Evolutionary conservation across 1,140 invertebrate species (phyloP).

Genomic region (Eciton burchellii): DNA sequence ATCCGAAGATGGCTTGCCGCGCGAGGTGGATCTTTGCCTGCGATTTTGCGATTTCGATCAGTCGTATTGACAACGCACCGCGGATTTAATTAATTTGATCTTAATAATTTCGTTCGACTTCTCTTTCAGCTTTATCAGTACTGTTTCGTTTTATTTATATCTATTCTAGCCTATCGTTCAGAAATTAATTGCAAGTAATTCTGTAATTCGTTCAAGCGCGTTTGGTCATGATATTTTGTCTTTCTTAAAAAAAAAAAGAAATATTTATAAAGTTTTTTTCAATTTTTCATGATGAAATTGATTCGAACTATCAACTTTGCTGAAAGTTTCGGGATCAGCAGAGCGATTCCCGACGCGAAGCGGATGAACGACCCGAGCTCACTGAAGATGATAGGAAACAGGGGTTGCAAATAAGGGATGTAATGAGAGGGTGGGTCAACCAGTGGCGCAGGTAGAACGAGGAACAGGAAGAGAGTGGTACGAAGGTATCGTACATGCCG

Average conservation of each 20-base stretch:
- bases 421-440: slow-evolving; percentile 13
- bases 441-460: slow-evolving; percentile 22
- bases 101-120: background rate
- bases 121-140: background rate
- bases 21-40: slow-evolving; percentile 75
- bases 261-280: background rate
- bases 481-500: slow-evolving; percentile 71
- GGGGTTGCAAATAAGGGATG: slow-evolving; percentile 55
- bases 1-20: slow-evolving; percentile 79
- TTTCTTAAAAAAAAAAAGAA: background rate
- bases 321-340: background rate
- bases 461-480: slow-evolving; percentile 78
- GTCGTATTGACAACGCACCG: background rate
- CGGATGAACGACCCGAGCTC: slow-evolving; percentile 68
- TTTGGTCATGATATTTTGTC: background rate
- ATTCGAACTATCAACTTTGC: background rate
- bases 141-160: background rate
- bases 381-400: slow-evolving; percentile 72
- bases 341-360: slow-evolving; percentile 36
- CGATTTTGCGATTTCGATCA: background rate
- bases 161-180: too few relatives aligned
- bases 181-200: too few relatives aligned
- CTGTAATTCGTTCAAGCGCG: too few relatives aligned
- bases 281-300: background rate
- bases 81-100: background rate